Evolutionary conservation across 2,888 invertebrate genomes (phyloP), one percentile per base, ranked within the genome.

Genomic region (Resseliella maxima): DNA sequence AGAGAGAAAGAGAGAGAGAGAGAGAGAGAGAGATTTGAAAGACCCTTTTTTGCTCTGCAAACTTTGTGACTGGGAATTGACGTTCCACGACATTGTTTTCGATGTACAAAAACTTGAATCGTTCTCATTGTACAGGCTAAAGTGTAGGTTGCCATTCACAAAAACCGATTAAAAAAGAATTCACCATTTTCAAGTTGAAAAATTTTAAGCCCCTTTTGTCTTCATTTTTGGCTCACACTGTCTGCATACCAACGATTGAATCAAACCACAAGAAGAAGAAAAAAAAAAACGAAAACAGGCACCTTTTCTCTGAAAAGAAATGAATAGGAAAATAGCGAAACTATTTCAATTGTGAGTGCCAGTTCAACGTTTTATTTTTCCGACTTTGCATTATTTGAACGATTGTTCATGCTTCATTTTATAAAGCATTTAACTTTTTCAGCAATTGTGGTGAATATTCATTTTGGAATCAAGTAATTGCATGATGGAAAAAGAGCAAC

Each of bases 331-430:
- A 31, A 31, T 31, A 72, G 72, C 72, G 35, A 15, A 72, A 72
- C 72, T 72, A 72, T 72, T 72, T 72, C 72, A 59, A 59, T 59
- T 27, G 59, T 24, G 15, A 72, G 27, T 35, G 59, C 27, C n/a
- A 12, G 72, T 18, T 5, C 41, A 41, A 41, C 12, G 5, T 24
- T 24, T 59, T 59, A 59, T 72, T 72, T 72, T 72, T n/a, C n/a
- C n/a, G 72, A 6, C 31, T 72, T 2, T 31, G 72, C 27, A 27
- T 72, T 35, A 31, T 72, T 72, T 72, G 10, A 35, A 15, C 31
- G 72, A 72, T 72, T 72, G 12, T 27, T 72, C 35, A 31, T 72
- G 27, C 72, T 72, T 72, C 72, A 72, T 72, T 72, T 72, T 72
- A 10, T n/a, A n/a, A n/a, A 18, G 3, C 31, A 35, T 21, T 12